These are phyloP conservation scores for Rhinoraja longicauda DNA, from an alignment of 2,797 vertebrate species.

Conservation along the genomic window DNA sequence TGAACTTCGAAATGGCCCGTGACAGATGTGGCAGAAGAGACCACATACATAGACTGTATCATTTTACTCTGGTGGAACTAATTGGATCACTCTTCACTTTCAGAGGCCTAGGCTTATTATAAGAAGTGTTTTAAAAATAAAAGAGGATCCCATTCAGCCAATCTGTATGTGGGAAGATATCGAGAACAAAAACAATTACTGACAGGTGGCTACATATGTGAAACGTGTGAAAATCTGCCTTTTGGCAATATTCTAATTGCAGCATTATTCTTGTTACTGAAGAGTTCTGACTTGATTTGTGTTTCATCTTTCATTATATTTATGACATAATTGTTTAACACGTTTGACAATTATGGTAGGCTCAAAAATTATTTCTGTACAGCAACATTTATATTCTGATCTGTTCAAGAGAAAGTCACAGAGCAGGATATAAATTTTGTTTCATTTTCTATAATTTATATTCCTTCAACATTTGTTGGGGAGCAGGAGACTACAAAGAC, in stretches of 20 bases:
- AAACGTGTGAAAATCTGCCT: constrained; percentile 43
- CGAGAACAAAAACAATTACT: constrained; percentile 40
- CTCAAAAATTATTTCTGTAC: background rate
- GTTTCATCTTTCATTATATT: constrained; percentile 24
- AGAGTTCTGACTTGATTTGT: constrained; percentile 27
- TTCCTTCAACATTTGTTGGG: background rate
- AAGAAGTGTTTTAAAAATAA: constrained; percentile 64
- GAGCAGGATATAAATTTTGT: too few relatives aligned
- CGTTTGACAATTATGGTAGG: background rate
- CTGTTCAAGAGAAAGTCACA: background rate
- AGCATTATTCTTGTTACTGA: constrained; percentile 27
- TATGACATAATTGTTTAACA: constrained; percentile 30
- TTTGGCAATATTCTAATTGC: constrained; percentile 39
- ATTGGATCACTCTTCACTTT: constrained; percentile 86
- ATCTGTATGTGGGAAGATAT: constrained; percentile 53
- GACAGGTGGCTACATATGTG: constrained; percentile 52
- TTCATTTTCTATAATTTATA: background rate
- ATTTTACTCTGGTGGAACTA: constrained; percentile 94
- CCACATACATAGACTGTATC: constrained; percentile 96
- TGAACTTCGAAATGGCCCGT: constrained; percentile 63
- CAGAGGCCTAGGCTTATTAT: constrained; percentile 68
- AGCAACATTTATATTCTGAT: background rate
- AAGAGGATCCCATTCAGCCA: constrained; percentile 50
- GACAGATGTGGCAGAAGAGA: constrained; percentile 94
- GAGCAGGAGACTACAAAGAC: background rate